Evolutionary conservation across 1,140 invertebrate species (phyloP).

Genomic region (Sipha flava): DNA sequence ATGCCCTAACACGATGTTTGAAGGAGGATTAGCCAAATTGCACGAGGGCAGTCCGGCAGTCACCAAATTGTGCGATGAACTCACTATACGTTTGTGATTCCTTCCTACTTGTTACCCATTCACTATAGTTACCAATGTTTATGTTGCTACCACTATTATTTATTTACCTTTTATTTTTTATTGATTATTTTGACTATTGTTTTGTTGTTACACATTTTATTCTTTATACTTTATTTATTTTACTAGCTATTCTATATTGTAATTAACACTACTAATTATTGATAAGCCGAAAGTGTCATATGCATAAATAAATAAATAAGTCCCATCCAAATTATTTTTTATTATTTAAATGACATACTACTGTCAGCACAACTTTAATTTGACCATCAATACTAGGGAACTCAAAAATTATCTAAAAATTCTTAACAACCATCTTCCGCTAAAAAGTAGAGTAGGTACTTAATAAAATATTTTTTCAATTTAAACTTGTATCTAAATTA

Average conservation of each 20-base stretch:
- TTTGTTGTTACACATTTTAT: background rate
- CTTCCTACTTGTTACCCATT: background rate
- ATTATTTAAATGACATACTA: too few species aligned
- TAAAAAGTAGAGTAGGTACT: too few species aligned
- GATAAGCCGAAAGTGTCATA: background rate
- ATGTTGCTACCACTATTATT: background rate
- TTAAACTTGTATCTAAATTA: too few species aligned
- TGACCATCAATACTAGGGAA: too few species aligned
- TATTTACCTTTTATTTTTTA: background rate
- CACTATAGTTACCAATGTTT: background rate
- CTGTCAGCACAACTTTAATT: too few species aligned
- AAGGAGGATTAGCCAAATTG: slow-evolving; percentile 7
- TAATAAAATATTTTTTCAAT: too few species aligned
- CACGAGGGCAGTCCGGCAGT: background rate
- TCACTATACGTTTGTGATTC: background rate
- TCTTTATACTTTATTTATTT: background rate
- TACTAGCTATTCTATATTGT: background rate
- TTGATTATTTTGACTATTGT: slow-evolving; percentile 2
- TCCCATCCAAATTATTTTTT: too few species aligned
- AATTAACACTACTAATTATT: background rate
- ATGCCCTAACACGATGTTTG: background rate
- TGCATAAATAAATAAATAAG: background rate
- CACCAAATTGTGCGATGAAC: background rate
- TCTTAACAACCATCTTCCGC: too few species aligned
- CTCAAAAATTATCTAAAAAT: too few species aligned